Evolutionary conservation across 2,113 vertebrate genomes (phyloP).

Genomic region (Plecturocebus donacophilus): DNA sequence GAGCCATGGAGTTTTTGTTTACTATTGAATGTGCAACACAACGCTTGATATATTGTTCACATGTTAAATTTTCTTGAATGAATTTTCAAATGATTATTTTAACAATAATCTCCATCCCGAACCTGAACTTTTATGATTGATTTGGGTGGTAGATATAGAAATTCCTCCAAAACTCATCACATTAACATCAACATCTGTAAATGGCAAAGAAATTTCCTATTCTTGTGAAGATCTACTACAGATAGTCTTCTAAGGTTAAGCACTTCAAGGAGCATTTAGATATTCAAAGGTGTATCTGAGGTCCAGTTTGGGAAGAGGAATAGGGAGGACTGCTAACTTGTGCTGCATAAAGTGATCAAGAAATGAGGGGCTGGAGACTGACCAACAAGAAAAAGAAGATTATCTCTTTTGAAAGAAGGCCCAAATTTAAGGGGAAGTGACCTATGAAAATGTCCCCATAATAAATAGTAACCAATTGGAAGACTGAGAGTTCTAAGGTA

Average conservation of each 20-base stretch:
- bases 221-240: not conserved
- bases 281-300: not conserved
- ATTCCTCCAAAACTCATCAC: not conserved
- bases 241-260: not conserved
- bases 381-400: not conserved
- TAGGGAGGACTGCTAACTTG: not conserved
- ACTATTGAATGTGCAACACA: not conserved
- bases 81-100: not conserved
- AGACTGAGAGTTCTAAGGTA: not conserved
- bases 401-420: not conserved
- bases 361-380: not conserved
- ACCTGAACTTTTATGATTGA: not conserved
- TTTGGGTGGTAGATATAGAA: not conserved
- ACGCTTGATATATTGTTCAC: fast-evolving
- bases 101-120: not conserved
- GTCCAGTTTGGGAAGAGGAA: not conserved
- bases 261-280: not conserved
- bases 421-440: not conserved
- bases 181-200: not conserved
- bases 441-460: not conserved
- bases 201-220: not conserved
- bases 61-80: not conserved
- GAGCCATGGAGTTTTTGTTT: not conserved
- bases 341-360: not conserved
- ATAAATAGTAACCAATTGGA: not conserved